Conservation (phyloP, 1,140 invertebrate species). For the Saccostrea echinata region DNA sequence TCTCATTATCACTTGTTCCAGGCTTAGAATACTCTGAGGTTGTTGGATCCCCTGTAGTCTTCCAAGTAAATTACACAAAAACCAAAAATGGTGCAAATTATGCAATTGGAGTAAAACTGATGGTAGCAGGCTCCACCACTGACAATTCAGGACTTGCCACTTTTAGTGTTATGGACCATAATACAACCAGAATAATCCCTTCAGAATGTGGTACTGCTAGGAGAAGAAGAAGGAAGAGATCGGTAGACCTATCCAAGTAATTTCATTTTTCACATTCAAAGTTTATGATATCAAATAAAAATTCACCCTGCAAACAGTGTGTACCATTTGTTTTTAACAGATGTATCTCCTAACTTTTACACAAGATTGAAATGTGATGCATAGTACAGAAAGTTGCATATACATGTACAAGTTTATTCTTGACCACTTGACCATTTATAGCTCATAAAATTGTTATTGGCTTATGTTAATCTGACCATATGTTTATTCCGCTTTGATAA, state of each 20-base stretch:
- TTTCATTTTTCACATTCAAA: background rate
- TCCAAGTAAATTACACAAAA: constrained; percentile 37
- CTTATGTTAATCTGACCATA: too few species aligned
- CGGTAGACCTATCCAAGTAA: background rate
- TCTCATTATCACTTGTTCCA: too few species aligned
- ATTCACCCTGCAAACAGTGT: too few species aligned
- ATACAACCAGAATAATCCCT: background rate
- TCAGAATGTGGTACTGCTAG: background rate
- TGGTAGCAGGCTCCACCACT: background rate
- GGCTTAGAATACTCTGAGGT: constrained; percentile 5
- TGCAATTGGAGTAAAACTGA: background rate
- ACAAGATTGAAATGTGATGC: too few species aligned
- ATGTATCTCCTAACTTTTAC: too few species aligned
- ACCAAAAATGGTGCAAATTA: background rate
- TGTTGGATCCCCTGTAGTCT: background rate
- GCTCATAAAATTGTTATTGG: too few species aligned
- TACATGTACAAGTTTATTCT: too few species aligned
- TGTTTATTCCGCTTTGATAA: too few species aligned
- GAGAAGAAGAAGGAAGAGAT: background rate
- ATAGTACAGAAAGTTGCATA: too few species aligned
- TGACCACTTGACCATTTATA: too few species aligned
- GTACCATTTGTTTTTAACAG: too few species aligned
- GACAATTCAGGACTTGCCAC: background rate
- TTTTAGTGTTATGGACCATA: background rate
- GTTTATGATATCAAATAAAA: too few species aligned